phyloP scores from a whole-genome alignment of 2,797 vertebrate genomes.

The Avahi laniger region DNA sequence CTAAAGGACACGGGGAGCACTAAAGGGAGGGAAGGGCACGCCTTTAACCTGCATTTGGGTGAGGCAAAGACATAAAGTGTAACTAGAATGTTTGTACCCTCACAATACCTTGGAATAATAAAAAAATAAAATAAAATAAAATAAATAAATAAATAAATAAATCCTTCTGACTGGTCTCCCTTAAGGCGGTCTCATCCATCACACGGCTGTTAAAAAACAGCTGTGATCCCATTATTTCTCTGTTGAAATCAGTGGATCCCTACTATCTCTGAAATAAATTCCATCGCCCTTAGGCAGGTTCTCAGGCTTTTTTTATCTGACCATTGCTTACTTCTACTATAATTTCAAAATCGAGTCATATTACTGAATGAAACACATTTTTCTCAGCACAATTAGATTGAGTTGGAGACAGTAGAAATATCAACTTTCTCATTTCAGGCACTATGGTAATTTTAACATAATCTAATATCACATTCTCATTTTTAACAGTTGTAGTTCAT shows the following conservation, averaged over 20 bases:
- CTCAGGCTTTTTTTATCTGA: background rate
- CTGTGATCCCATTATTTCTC: background rate
- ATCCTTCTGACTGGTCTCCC: too few relatives aligned
- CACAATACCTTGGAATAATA: too few relatives aligned
- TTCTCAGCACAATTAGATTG: background rate
- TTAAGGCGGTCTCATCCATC: background rate
- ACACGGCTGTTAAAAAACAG: background rate
- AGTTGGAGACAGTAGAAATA: background rate
- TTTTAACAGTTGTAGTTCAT: background rate
- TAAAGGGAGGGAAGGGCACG: too few relatives aligned
- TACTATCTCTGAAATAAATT: background rate
- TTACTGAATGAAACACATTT: background rate
- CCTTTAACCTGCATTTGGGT: too few relatives aligned
- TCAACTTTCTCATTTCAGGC: background rate
- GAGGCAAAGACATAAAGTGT: too few relatives aligned
- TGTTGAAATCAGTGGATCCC: background rate
- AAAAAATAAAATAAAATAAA: too few relatives aligned
- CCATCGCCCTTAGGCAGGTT: background rate
- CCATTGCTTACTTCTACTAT: background rate
- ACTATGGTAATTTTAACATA: slow-evolving; percentile 6
- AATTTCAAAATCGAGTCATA: background rate
- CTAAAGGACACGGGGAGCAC: too few relatives aligned
- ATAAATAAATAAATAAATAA: too few relatives aligned
- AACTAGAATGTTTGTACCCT: too few relatives aligned
- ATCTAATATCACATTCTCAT: background rate